Conservation (phyloP, 2,113 vertebrate species). For the Perca fluviatilis region DNA sequence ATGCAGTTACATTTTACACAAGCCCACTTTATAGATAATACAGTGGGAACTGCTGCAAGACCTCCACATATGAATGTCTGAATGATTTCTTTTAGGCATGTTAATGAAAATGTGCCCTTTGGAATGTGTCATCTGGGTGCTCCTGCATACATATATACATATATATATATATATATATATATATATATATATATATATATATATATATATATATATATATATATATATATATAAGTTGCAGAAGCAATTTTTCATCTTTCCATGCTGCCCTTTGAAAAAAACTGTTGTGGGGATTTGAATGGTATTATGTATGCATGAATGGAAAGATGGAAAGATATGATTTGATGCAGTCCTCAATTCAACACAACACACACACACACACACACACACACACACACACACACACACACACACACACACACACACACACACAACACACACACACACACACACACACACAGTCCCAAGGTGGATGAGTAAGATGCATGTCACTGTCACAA, state of each 20-base stretch:
- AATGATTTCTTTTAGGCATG: neutral
- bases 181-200: neutral
- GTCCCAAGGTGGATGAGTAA: constrained; percentile 50
- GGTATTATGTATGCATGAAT: neutral
- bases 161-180: no score
- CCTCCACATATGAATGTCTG: neutral
- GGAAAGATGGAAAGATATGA: neutral
- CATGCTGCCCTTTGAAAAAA: neutral
- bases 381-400: constrained; percentile 3
- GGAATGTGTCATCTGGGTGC: neutral
- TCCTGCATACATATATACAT: neutral
- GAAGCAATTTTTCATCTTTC: neutral
- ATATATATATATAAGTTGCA: no score
- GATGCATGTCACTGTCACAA: constrained; percentile 55
- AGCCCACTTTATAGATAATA: neutral
- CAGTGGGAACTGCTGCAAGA: neutral
- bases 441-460: constrained; percentile 15
- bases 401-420: constrained; percentile 10
- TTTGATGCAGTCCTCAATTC: neutral
- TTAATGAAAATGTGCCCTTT: constrained; percentile 7
- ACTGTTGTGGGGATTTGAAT: neutral
- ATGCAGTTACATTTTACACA: constrained; percentile 5
- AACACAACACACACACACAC: constrained; percentile 5
- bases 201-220: neutral
- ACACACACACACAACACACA: constrained; percentile 19